phyloP scores from a whole-genome alignment of 2,113 vertebrate species.

The Athene noctua region DNA sequence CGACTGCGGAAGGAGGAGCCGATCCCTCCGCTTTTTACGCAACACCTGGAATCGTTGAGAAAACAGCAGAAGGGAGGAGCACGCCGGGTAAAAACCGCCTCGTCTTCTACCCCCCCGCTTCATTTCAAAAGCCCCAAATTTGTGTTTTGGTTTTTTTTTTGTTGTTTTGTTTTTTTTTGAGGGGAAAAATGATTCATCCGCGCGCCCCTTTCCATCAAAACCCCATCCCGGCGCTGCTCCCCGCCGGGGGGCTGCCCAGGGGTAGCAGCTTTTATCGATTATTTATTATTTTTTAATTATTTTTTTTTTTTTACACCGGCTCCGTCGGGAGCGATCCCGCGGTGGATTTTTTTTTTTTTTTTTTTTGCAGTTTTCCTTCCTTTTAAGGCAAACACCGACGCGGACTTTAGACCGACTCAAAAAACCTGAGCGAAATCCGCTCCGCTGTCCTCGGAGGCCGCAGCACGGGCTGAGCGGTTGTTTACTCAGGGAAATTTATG shows the following conservation, averaged over 20 bases:
- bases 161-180: too few relatives aligned
- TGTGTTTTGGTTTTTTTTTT: too few relatives aligned
- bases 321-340: neutral
- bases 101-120: too few relatives aligned
- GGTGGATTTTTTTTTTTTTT: too few relatives aligned
- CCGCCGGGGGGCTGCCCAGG: too few relatives aligned
- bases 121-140: too few relatives aligned
- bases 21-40: neutral
- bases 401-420: neutral
- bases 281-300: too few relatives aligned
- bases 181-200: neutral
- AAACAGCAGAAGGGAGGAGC: neutral
- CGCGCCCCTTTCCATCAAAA: neutral
- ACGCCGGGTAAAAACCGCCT: neutral
- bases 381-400: neutral
- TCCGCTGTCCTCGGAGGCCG: neutral
- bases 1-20: neutral
- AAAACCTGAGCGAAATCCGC: neutral
- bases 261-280: too few relatives aligned
- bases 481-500: neutral
- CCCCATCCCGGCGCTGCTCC: too few relatives aligned
- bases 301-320: neutral
- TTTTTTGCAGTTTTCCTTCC: neutral
- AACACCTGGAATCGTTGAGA: neutral
- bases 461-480: neutral